phyloP scores from a whole-genome alignment of 2,113 vertebrate genomes.

The Scopus umbretta region DNA sequence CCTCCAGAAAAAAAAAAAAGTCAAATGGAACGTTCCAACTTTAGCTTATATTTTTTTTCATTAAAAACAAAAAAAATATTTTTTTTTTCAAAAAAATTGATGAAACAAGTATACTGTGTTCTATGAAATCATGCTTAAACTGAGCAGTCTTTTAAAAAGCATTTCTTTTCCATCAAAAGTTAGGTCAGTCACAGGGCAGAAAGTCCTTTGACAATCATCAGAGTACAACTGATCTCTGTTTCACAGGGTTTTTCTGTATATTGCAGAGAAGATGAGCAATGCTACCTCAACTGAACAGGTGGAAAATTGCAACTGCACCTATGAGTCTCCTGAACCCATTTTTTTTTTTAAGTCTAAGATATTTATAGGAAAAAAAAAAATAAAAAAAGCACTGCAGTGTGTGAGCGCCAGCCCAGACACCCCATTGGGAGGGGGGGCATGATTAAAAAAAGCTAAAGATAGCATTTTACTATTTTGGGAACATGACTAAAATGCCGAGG shows the following conservation, averaged over 20 bases:
- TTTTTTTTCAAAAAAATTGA: neutral
- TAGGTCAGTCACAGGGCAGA: neutral
- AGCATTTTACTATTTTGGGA: neutral
- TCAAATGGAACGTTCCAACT: neutral
- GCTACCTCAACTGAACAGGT: neutral
- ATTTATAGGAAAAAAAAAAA: neutral
- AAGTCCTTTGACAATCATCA: neutral
- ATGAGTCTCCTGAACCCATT: neutral
- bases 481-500: accelerated
- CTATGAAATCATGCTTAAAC: neutral
- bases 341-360: neutral
- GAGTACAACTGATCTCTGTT: neutral
- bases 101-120: neutral
- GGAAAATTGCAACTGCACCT: neutral
- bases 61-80: neutral
- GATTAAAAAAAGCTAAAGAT: too few species aligned
- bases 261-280: neutral
- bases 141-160: neutral
- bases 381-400: too few species aligned
- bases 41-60: neutral
- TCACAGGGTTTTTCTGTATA: neutral
- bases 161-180: neutral
- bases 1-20: neutral
- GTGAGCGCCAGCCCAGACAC: neutral
- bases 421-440: too few species aligned